These are phyloP conservation scores for Lepidurus couesii DNA, from an alignment of 1,140 invertebrate genomes.

Conservation along the genomic window DNA sequence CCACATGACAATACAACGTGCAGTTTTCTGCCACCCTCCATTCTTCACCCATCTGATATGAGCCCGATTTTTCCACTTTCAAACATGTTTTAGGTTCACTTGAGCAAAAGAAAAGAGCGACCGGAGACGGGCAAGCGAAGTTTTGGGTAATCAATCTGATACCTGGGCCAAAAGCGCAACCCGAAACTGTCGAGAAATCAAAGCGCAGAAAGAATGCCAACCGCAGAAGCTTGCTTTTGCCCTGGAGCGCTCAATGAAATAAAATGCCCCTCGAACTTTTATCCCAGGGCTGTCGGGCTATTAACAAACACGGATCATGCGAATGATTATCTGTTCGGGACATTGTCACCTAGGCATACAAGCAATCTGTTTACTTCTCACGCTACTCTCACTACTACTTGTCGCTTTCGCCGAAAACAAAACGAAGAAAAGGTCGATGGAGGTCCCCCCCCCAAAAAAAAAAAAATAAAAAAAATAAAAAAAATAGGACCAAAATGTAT, in stretches of 20 bases:
- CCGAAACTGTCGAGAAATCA: background rate
- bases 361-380: no score
- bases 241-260: background rate
- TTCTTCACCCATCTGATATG: no score
- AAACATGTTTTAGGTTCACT: background rate
- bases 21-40: no score
- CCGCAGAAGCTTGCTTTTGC: background rate
- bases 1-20: no score
- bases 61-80: no score
- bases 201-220: constrained; percentile 6
- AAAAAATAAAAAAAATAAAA: no score
- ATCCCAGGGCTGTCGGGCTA: background rate
- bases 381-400: no score
- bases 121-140: background rate
- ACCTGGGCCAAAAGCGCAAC: background rate
- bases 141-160: background rate
- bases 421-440: no score
- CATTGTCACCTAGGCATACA: no score
- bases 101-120: background rate
- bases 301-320: background rate
- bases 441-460: no score
- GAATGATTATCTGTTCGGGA: no score
- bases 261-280: background rate
- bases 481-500: background rate
- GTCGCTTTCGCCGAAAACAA: no score